A percentile compares a stretch with the other conserved stretches of the same genome.
Evolutionary conservation across 2,888 invertebrate genomes (phyloP).

Genomic region (Drosophila buzzatii): DNA sequence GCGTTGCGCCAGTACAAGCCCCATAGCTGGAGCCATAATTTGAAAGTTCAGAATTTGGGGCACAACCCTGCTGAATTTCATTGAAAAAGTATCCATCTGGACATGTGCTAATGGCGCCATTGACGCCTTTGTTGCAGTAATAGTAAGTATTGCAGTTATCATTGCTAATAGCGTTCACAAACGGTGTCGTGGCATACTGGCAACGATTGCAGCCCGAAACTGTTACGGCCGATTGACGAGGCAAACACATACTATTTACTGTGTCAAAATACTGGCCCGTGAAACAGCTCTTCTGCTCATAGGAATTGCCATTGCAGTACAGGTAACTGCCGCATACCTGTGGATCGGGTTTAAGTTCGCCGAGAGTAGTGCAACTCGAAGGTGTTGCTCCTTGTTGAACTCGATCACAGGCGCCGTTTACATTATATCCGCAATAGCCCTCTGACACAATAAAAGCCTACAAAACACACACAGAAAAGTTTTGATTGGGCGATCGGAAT

Average conservation of each 20-base stretch:
- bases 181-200: constrained; percentile 18
- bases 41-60: fast-evolving
- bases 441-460: constrained; percentile 28
- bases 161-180: constrained; percentile 47
- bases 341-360: fast-evolving
- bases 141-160: constrained; percentile 39
- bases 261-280: constrained; percentile 40
- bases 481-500: too few species aligned
- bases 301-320: constrained; percentile 14
- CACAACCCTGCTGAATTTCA: constrained; percentile 47
- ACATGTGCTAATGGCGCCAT: fast-evolving
- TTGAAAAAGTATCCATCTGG: constrained; percentile 8
- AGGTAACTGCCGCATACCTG: constrained; percentile 40
- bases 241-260: too few species aligned
- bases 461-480: not conserved
- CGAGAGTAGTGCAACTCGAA: fast-evolving
- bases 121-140: constrained; percentile 40
- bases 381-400: not conserved
- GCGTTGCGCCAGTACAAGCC: constrained; percentile 3
- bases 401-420: constrained; percentile 36
- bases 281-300: constrained; percentile 14
- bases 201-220: constrained; percentile 56
- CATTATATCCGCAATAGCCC: not conserved
- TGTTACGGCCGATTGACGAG: constrained; percentile 38
- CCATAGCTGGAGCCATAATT: constrained; percentile 13